Conservation (phyloP, 2,888 invertebrate species). For the Melinaea marsaeus region DNA sequence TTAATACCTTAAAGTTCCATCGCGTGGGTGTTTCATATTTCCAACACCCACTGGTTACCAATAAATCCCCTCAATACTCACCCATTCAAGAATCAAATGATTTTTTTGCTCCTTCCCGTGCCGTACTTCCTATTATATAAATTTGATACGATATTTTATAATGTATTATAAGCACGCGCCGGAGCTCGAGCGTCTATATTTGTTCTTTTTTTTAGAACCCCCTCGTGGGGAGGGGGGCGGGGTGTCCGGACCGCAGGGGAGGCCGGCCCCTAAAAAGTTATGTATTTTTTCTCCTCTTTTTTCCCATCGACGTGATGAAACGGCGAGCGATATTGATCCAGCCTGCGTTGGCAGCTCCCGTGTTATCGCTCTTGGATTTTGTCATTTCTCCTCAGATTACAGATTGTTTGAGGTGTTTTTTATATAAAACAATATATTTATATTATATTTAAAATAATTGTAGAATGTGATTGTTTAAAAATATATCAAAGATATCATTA, state of each 20-base stretch:
- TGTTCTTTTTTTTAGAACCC: slow-evolving; percentile 55
- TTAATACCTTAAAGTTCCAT: slow-evolving; percentile 8
- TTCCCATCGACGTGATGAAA: slow-evolving; percentile 75
- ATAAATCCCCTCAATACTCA: slow-evolving; percentile 34
- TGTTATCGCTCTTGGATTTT: slow-evolving; percentile 29
- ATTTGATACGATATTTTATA: slow-evolving; percentile 73
- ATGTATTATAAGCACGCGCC: slow-evolving; percentile 66
- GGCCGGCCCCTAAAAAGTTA: slow-evolving; percentile 76
- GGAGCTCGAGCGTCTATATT: slow-evolving; percentile 50
- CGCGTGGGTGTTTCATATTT: slow-evolving; percentile 23
- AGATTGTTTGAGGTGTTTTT: background rate
- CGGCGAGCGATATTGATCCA: slow-evolving; percentile 72
- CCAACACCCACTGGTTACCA: slow-evolving; percentile 21
- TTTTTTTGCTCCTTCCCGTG: slow-evolving; percentile 55
- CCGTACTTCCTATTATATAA: slow-evolving; percentile 67
- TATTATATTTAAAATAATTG: background rate
- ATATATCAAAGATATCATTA: background rate
- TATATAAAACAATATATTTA: background rate
- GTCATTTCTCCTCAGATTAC: slow-evolving; percentile 9
- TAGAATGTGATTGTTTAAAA: background rate
- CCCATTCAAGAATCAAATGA: slow-evolving; percentile 47
- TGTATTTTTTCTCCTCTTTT: slow-evolving; percentile 77
- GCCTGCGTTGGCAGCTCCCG: slow-evolving; percentile 43
- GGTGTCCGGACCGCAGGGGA: slow-evolving; percentile 43
- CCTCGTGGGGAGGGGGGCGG: slow-evolving; percentile 38